Conservation (phyloP, 2,113 vertebrate species). For the Aegotheles bennettii region DNA sequence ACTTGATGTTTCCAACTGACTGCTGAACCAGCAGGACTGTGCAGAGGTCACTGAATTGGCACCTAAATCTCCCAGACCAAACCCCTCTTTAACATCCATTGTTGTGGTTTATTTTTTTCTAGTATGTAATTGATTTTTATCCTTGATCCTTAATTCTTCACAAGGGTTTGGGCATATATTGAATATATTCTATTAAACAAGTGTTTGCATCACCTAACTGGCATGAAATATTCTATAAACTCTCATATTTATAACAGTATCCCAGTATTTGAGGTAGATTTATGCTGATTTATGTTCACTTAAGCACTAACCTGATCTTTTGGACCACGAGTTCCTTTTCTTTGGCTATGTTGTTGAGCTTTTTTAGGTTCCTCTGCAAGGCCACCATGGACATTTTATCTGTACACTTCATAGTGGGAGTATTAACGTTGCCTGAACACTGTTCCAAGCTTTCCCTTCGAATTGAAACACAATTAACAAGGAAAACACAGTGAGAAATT, state of each 20-base stretch:
- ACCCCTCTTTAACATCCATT: background rate
- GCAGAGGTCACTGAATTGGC: background rate
- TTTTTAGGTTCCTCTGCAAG: conserved; percentile 67
- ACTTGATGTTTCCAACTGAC: background rate
- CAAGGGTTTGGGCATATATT: background rate
- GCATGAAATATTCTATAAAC: background rate
- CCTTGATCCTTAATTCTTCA: background rate
- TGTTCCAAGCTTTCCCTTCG: conserved; percentile 41
- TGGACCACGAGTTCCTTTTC: conserved; percentile 73
- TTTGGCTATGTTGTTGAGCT: conserved; percentile 60
- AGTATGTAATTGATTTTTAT: background rate
- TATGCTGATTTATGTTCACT: background rate
- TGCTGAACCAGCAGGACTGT: background rate
- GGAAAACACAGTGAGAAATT: background rate
- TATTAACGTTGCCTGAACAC: background rate
- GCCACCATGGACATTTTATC: conserved; percentile 56
- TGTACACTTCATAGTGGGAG: background rate
- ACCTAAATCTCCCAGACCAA: background rate
- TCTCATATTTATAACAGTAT: background rate
- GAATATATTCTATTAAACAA: background rate
- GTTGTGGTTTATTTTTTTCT: background rate
- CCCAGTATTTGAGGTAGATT: background rate
- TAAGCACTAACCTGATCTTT: conserved; percentile 73
- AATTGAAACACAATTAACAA: background rate
- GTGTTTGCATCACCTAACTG: background rate